Conservation (phyloP, 30 jellyfish, hydroid and myxozoan genomes). For the Rhopilema esculentum region DNA sequence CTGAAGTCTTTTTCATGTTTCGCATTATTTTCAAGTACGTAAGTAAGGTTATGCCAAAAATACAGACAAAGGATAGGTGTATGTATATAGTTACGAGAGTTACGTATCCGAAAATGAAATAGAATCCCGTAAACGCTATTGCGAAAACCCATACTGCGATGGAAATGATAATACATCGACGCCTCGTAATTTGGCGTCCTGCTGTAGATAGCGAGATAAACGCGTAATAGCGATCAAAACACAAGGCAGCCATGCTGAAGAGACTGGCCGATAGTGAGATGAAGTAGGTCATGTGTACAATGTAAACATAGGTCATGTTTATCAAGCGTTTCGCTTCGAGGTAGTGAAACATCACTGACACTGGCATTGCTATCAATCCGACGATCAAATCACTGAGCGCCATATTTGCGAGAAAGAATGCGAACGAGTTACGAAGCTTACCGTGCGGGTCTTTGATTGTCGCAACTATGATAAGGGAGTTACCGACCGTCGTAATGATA, state of each 20-base stretch:
- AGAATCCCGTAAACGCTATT: constrained; percentile 49
- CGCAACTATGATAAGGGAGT: constrained; percentile 62
- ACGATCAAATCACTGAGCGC: constrained; percentile 83
- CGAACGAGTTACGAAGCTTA: constrained; percentile 81
- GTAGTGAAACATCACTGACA: constrained; percentile 69
- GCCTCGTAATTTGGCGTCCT: constrained; percentile 39
- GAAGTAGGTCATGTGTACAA: constrained; percentile 69
- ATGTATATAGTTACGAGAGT: constrained; percentile 49
- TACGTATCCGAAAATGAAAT: constrained; percentile 55
- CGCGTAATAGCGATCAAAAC: constrained; percentile 86
- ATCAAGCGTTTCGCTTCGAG: constrained; percentile 71
- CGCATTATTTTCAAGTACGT: constrained; percentile 47
- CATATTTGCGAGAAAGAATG: constrained; percentile 72
- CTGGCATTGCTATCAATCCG: constrained; percentile 82
- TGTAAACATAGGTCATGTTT: constrained; percentile 16
- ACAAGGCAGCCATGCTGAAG: constrained; percentile 80
- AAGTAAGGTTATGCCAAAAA: constrained; percentile 40
- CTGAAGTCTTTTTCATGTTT: constrained; percentile 20
- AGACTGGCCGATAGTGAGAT: constrained; percentile 80
- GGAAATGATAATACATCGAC: constrained; percentile 54
- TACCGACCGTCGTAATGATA: constrained; percentile 68
- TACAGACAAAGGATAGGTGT: constrained; percentile 33
- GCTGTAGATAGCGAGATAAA: constrained; percentile 59
- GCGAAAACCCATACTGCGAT: constrained; percentile 63
- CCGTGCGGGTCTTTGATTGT: constrained; percentile 82